Base-by-base conservation (phyloP, 1,140 invertebrate genomes). In the Cyclargus thomasi region DNA sequence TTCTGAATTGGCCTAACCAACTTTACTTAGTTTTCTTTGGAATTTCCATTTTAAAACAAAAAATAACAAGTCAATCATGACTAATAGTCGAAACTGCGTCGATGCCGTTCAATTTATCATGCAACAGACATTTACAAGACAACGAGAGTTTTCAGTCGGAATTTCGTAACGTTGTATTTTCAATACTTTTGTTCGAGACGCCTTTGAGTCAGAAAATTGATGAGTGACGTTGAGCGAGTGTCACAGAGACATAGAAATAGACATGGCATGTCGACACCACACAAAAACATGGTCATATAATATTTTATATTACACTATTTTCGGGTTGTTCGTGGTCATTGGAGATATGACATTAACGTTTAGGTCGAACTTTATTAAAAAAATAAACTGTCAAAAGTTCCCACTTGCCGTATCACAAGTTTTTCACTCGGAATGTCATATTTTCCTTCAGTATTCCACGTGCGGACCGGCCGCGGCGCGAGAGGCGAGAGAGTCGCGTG, bases 171-270 rank as follows among this genome's bases (percentile, higher is more conserved):
- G 20, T 18, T 21, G 55, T 59, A 59, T 59, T 59, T 67, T 63
- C 62, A 63, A 35, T 20, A 23, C 53, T 18, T 18, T 23, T 65
- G 23, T 66, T 64, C 17, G 47, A 53, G 53, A 55, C 23, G 64
- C 35, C 57, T 47, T 36, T 67, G 62, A 67, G 22, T 68, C 69
- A 67, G 67, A 63, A 65, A 21, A 67, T 53, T 69, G 65, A 71
- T 68, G 67, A 63, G 63, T 77, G 82, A 82, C 83, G 77, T 72
- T 80, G 81, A 86, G 73, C 77, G 80, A 85, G 78, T 65, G 64
- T 62, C 53, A 74, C 29, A 29, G 2, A 29, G 29, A 29, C 29
- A 29, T 29, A 3, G 6, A 29, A 29, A 29, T 29, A 29, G 29
- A 29, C 29, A 29, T 5, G 29, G 29, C 29, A 29, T 29, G 29